Base-by-base conservation (phyloP, 1,140 invertebrate genomes). In the Melitaea cinxia region DNA sequence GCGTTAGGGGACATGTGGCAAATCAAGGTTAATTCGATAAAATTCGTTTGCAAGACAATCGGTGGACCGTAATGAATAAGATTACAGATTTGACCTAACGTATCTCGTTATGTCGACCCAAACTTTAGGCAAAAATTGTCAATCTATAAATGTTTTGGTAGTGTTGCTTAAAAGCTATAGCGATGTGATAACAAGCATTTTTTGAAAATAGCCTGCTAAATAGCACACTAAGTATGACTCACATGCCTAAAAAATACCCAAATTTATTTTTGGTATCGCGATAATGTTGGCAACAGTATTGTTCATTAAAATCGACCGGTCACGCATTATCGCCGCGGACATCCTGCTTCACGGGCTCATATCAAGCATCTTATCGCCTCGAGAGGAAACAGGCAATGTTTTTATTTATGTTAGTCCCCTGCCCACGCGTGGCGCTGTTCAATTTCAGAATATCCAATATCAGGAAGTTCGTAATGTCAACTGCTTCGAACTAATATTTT, bases 351-450 rank as follows among this genome's bases (percentile, higher is more conserved):
- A 60, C n/a, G 60, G 54, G 58, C 63, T 26, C 58, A 74, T 87
- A 87, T 88, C 84, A 68, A 39, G 56, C 55, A 60, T 52, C 54
- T 82, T 85, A 84, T 86, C 86, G 69, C 24, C 12, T 15, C 28
- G 54, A 80, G 64, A 85, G 86, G 86, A 88, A 88, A 78, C 87
- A 86, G 82, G 66, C 82, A 66, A 65, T 81, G 77, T 84, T 89
- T 81, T 83, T 89, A 88, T 86, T 84, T 84, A 77, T 82, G 73
- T 75, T 78, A 78, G 67, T 75, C 77, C 73, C 62, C 70, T 30
- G 65, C 79, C 77, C 65, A 82, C 80, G 52, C 54, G 9, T 55
- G 50, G 17, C 55, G 26, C 55, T 72, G 26, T 59, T 59, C 45
- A 61, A 74, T 83, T 80, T 78, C 78, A 78, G 78, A 83, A 78